Base-by-base conservation (phyloP, 2,888 invertebrate species). In the Mellilla xanthometata region DNA sequence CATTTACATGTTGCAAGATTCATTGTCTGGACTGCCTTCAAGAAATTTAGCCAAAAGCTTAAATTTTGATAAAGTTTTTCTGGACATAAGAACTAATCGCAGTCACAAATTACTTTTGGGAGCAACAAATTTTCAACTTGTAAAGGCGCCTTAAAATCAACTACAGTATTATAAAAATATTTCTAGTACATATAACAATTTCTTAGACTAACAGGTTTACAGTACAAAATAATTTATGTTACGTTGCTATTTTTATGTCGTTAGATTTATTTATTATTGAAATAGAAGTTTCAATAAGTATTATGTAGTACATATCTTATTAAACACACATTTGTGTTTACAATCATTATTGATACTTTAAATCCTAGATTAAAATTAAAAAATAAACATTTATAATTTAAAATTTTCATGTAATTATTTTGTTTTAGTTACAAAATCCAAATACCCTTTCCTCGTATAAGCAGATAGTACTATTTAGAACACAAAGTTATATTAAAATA, bases 161-260 rank as follows among this genome's bases (percentile, higher is more conserved):
- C 24, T 24, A 24, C 24, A n/a, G 36, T 48, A 52, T 53, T 56
- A 52, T 51, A 55, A 61, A 60, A 57, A 62, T 65, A 59, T 52
- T 54, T 65, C 57, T 62, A 19, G 6, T 1, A 19, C 6, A n/a
- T 19, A 65, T 61, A 53, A 46, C 59, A 60, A 61, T 59, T 56
- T 38, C 57, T 64, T 62, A 68, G 30, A 49, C 62, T 65, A 65
- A 46, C 59, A 58, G 62, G 63, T 52, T 38, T 26, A 7, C 29
- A 34, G 40, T 54, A 51, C 43, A 53, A 52, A 51, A 55, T 50
- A 52, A 33, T 31, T 38, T 41, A 19, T 19, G 3, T 40, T 22
- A 24, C 19, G 34, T 30, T 12, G 12, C 29, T 13, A 19, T 39
- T 7, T 24, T 35, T 26, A 29, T 24, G 28, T 27, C 36, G 32